phyloP scores from a whole-genome alignment of 2,113 vertebrate species.

The Plectropomus leopardus region DNA sequence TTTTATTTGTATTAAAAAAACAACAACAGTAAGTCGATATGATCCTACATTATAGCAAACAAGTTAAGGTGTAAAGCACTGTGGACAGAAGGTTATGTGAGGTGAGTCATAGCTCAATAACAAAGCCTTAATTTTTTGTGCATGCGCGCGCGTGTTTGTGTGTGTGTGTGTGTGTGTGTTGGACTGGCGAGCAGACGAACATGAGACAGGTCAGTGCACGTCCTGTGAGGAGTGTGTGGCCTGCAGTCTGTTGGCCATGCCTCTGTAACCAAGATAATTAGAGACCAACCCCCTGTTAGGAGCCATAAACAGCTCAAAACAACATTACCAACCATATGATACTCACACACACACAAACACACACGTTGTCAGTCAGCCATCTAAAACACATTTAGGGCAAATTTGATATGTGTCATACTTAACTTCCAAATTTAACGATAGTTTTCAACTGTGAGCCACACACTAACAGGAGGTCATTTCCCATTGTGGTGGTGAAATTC shows the following conservation, averaged over 20 bases:
- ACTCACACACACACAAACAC: slow-evolving; percentile 27
- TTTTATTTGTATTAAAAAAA: not conserved
- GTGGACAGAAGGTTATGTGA: slow-evolving; percentile 13
- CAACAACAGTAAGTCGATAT: not conserved
- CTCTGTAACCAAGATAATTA: slow-evolving; percentile 83
- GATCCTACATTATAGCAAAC: not conserved
- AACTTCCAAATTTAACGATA: slow-evolving; percentile 39
- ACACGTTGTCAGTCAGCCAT: slow-evolving; percentile 21
- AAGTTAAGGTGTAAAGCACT: slow-evolving; percentile 14
- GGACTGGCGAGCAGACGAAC: slow-evolving; percentile 68
- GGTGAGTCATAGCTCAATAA: slow-evolving; percentile 37
- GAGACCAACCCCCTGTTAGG: slow-evolving; percentile 74
- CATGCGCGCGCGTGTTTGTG: slow-evolving; percentile 1
- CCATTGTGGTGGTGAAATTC: not conserved
- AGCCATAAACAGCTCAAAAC: slow-evolving; percentile 74
- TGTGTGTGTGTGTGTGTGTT: slow-evolving; percentile 28
- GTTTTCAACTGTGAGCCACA: slow-evolving; percentile 6
- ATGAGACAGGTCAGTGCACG: slow-evolving; percentile 77
- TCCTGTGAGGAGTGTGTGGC: slow-evolving; percentile 74
- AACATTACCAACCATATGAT: slow-evolving; percentile 64
- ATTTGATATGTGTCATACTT: slow-evolving; percentile 19
- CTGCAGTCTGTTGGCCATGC: slow-evolving; percentile 82
- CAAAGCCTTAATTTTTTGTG: not conserved
- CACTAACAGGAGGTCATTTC: not conserved
- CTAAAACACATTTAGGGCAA: slow-evolving; percentile 35